Evolutionary conservation across 2,888 invertebrate species (phyloP), one percentile per base, ranked within the genome.

Genomic region (Melinaea marsaeus): DNA sequence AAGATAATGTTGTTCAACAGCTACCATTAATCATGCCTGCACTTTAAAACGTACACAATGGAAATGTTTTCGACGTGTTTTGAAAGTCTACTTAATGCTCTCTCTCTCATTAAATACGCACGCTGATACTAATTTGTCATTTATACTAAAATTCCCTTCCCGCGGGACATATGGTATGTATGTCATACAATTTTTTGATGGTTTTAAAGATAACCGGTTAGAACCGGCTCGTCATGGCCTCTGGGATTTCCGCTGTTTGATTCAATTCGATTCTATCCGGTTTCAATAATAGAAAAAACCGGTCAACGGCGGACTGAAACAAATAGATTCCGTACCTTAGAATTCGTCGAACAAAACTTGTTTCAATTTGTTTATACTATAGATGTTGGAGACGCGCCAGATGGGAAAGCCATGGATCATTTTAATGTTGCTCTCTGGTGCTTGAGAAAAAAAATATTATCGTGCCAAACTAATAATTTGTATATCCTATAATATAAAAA

Each of bases 201-300:
- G 63, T 65, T 68, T 65, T 65, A 65, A 63, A 61, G 57, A 59
- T 64, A 66, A 51, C 7, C 34, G 59, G 35, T 59, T 32, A 32
- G 51, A 61, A 55, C 59, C 63, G 64, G 45, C 32, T 62, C 42
- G 64, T 69, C 65, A 60, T 60, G 62, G 58, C 70, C 69, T 60
- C 58, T 57, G 70, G 70, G 70, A 70, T 63, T 69, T 67, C 61
- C 63, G 64, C 65, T 63, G 66, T 68, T 70, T 68, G 66, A 70
- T 68, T 67, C 70, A 59, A 70, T 70, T 68, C 65, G 66, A 69
- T 65, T 68, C 66, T 63, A 69, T 65, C 65, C 67, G 65, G 62
- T 61, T 64, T 58, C 67, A 66, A 64, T 70, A 69, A 70, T 70
- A 69, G 69, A 69, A 69, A 22, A 69, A 67, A 66, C 70, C 67